These are phyloP conservation scores for Clistopyga incitator DNA, from an alignment of 2,888 invertebrate genomes.

Conservation along the genomic window DNA sequence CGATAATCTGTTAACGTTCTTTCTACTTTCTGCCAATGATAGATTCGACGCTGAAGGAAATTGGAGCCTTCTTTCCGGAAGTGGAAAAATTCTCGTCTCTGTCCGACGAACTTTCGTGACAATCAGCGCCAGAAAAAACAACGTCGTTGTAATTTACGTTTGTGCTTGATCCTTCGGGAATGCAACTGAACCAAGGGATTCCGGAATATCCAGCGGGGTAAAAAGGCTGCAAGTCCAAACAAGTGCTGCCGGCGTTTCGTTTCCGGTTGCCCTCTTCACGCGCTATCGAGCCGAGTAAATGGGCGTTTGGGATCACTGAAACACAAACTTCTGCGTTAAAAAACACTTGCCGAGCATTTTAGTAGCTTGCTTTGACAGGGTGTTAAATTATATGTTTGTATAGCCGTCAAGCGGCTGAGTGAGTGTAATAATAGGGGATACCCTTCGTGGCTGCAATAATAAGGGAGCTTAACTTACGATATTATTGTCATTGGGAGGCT, in stretches of 20 bases:
- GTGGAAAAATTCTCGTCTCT: slow-evolving; percentile 27
- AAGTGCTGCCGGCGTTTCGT: slow-evolving; percentile 55
- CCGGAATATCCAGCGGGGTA: slow-evolving; percentile 69
- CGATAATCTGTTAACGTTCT: slow-evolving; percentile 12
- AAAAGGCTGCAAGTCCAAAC: slow-evolving; percentile 66
- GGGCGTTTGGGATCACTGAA: slow-evolving; percentile 70
- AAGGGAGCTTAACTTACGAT: background rate
- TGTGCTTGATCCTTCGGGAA: slow-evolving; percentile 66
- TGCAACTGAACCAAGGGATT: slow-evolving; percentile 74
- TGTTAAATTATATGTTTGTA: slow-evolving; percentile 58
- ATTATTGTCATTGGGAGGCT: background rate
- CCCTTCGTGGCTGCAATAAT: slow-evolving; percentile 38
- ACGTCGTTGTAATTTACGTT: slow-evolving; percentile 64
- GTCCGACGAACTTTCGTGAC: slow-evolving; percentile 53
- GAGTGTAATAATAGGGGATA: no score
- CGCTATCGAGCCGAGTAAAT: slow-evolving; percentile 67
- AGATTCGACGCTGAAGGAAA: slow-evolving; percentile 82
- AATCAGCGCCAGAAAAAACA: slow-evolving; percentile 42
- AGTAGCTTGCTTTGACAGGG: slow-evolving; percentile 42
- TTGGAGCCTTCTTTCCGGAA: slow-evolving; percentile 76
- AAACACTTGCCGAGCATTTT: slow-evolving; percentile 44
- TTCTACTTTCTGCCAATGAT: slow-evolving; percentile 78
- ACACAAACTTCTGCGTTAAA: slow-evolving; percentile 42
- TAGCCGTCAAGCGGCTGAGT: slow-evolving; percentile 56
- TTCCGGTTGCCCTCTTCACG: slow-evolving; percentile 69